phyloP scores from a whole-genome alignment of 2,113 vertebrate species.

The Mola mola region DNA sequence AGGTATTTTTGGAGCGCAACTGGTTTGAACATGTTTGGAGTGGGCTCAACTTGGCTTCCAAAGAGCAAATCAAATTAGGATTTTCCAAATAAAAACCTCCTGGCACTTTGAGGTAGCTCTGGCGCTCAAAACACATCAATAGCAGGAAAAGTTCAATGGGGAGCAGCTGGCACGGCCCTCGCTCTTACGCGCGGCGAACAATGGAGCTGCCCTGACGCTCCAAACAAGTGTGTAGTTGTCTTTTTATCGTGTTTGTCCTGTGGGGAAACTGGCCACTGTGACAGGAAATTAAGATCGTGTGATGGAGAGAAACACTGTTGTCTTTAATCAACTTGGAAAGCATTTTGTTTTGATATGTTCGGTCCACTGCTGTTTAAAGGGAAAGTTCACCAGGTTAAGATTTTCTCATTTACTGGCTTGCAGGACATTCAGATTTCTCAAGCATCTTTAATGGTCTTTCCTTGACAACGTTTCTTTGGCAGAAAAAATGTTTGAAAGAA shows the following conservation, averaged over 20 bases:
- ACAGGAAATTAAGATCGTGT: not conserved
- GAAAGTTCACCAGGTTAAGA: too few species aligned
- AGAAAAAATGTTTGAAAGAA: too few species aligned
- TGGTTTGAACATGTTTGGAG: not conserved
- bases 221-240: not conserved
- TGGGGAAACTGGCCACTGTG: conserved; percentile 14
- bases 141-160: conserved; percentile 46
- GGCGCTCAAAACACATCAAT: conserved; percentile 39
- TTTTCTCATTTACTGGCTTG: too few species aligned
- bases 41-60: not conserved
- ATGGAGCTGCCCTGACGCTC: conserved; percentile 25
- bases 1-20: not conserved
- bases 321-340: too few species aligned
- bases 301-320: not conserved
- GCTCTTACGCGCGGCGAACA: conserved; percentile 20
- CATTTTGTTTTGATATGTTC: too few species aligned
- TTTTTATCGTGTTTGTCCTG: conserved; percentile 4
- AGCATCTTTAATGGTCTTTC: too few species aligned
- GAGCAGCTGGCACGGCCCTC: conserved; percentile 34
- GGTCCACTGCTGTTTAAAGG: too few species aligned
- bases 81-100: conserved; percentile 3
- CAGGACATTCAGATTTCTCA: too few species aligned
- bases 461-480: too few species aligned
- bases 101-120: not conserved
- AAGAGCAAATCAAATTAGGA: too few species aligned